Evolutionary conservation across 2,113 vertebrate species (phyloP).

Genomic region (Bubo bubo): DNA sequence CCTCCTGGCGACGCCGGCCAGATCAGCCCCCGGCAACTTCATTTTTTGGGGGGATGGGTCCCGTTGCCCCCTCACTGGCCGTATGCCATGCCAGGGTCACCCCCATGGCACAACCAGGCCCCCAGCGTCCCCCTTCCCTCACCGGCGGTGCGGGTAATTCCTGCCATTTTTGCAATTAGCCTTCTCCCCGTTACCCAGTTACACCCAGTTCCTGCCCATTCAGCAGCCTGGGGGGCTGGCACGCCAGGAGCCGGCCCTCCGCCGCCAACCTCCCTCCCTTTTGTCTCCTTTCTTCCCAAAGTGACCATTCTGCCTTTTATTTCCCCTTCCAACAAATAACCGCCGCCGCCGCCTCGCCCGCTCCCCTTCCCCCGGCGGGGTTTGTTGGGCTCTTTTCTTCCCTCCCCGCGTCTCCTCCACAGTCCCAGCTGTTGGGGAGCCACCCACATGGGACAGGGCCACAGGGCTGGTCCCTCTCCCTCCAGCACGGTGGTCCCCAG

Average conservation of each 20-base stretch:
- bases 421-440: background rate
- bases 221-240: background rate
- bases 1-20: too few relatives aligned
- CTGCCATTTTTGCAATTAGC: background rate
- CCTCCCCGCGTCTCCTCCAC: rapidly evolving
- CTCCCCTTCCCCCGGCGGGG: background rate
- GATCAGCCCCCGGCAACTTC: too few relatives aligned
- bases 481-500: rapidly evolving
- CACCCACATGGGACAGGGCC: background rate
- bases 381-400: background rate
- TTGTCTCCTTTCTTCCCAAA: constrained; percentile 10
- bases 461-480: rapidly evolving
- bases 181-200: background rate
- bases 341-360: background rate
- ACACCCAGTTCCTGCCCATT: background rate
- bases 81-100: background rate
- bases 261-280: background rate
- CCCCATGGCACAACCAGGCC: rapidly evolving
- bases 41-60: rapidly evolving
- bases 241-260: rapidly evolving
- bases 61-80: rapidly evolving
- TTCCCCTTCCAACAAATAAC: background rate
- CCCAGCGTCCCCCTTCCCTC: background rate
- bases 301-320: background rate
- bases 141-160: background rate